These are phyloP conservation scores for Trichechus manatus DNA, from an alignment of 2,113 vertebrate species.

Conservation along the genomic window DNA sequence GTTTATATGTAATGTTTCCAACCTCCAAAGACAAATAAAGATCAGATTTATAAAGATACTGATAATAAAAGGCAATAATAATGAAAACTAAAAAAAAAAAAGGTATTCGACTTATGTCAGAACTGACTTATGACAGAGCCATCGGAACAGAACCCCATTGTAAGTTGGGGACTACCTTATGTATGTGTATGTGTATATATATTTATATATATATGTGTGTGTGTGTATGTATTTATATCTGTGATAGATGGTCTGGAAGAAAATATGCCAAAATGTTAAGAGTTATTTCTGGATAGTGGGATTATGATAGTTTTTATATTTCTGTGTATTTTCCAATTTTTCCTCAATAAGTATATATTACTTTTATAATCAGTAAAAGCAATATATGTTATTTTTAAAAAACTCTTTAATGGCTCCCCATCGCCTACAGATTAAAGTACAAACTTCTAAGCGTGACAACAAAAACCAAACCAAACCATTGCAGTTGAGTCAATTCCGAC, in stretches of 20 bases:
- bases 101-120: neutral
- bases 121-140: neutral
- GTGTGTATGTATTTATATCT: too few species aligned
- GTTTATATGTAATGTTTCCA: neutral
- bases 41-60: neutral
- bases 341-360: conserved; percentile 32
- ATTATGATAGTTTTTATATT: conserved; percentile 41
- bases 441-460: conserved; percentile 29
- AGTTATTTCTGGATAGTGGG: neutral
- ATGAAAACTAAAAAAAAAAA: neutral
- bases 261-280: conserved; percentile 47
- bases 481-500: too few species aligned
- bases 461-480: too few species aligned
- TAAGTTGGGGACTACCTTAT: neutral
- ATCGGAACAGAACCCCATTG: neutral
- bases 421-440: conserved; percentile 34
- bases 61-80: neutral
- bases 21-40: neutral
- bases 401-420: neutral
- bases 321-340: neutral
- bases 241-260: neutral
- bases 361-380: conserved; percentile 18
- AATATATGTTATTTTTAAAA: neutral
- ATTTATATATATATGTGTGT: too few species aligned
- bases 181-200: neutral